Base-by-base conservation (phyloP, 2,113 vertebrate species). In the Pomatostomus ruficeps region DNA sequence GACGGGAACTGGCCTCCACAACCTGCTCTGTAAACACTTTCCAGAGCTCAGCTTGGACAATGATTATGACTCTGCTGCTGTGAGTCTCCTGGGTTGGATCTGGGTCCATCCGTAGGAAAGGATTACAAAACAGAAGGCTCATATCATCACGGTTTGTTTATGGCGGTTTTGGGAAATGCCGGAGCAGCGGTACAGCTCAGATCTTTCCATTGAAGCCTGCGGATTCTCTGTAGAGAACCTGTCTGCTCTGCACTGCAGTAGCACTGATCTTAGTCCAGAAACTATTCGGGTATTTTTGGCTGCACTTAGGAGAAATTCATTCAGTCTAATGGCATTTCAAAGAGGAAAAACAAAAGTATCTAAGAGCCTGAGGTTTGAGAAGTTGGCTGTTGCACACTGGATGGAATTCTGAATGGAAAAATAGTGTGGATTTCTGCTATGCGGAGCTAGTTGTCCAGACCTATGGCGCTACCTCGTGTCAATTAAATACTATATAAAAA, bases 321-420 rank as follows among this genome's bases (percentile, higher is more conserved):
- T 91, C 58, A 76, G 74, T 51, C 71, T 89, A 48, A 88, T 58
- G 78, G 71, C 46, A 74, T 96, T 93, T 89, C 73, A 71, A 66
- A 88, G 81, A 85, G 91, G 89, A 85, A 96, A 97, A 95, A 89
- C 71, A 95, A 61, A 92, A 95, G 67, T 70, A 40, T 79, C 49
- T 79, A 42, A 66, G 51, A 80, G 77, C 40, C 43, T 91, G 91
- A 93, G 91, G 82, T 93, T 88, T 93, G 63, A 88, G 35, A 31
- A 79, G 23, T 66, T 95, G 94, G 81, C 94, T 70, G 26, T 38
- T 87, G 89, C 4, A 7, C 17, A 7, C 42, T 7, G 71, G 26
- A 63, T 89, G 85, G 93, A 96, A 95, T 88, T 73, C 66, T 76
- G 87, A 92, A 85, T 91, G 87, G 95, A 96, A 96, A 95, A 93